These are phyloP conservation scores for Oncorhynchus tshawytscha DNA, from an alignment of 2,113 vertebrate genomes.

Conservation along the genomic window DNA sequence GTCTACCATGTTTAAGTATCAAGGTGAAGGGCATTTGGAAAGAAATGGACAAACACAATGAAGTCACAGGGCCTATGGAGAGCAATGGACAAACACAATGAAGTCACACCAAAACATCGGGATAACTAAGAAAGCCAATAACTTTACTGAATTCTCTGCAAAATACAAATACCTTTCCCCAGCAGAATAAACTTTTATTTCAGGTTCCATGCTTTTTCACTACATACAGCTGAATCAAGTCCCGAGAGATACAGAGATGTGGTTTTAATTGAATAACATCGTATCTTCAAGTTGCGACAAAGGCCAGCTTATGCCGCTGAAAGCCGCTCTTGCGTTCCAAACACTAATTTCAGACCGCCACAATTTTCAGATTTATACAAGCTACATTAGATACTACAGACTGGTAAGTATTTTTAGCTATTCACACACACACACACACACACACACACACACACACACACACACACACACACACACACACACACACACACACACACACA, in stretches of 20 bases:
- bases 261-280: conserved; percentile 94
- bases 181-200: conserved; percentile 88
- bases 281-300: conserved; percentile 98
- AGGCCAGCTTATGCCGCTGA: conserved; percentile 99
- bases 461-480: too few species aligned
- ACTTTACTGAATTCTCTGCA: conserved; percentile 99
- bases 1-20: neutral
- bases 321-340: conserved; percentile 82
- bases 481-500: too few species aligned
- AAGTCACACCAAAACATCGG: conserved; percentile 83
- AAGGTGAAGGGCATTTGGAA: neutral
- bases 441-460: too few species aligned
- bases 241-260: conserved; percentile 98
- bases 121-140: conserved; percentile 99
- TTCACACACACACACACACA: conserved; percentile 6
- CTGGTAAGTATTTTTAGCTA: conserved; percentile 54
- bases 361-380: conserved; percentile 82
- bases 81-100: conserved; percentile 57
- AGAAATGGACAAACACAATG: conserved; percentile 58
- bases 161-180: conserved; percentile 99
- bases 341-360: conserved; percentile 85
- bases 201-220: conserved; percentile 84
- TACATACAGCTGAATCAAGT: conserved; percentile 99
- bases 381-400: conserved; percentile 90
- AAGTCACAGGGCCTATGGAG: conserved; percentile 67